phyloP scores from a whole-genome alignment of 2,888 invertebrate genomes.

The Frankliniella intonsa region DNA sequence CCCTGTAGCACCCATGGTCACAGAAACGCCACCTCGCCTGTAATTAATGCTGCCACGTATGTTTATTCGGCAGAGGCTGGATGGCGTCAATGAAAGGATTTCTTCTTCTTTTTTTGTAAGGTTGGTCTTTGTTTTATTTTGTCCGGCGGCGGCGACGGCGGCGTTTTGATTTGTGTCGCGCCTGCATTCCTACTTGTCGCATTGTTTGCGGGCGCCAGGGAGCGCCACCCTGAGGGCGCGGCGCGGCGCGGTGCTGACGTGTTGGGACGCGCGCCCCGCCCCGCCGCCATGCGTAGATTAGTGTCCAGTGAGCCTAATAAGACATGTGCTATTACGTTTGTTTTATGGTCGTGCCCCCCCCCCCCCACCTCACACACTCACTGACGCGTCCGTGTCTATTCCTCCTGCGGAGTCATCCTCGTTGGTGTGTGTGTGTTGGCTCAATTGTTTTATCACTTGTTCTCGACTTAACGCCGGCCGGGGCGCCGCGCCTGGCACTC shows the following conservation, averaged over 20 bases:
- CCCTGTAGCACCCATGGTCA: neutral
- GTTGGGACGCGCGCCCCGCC: neutral
- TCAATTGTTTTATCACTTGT: conserved; percentile 18
- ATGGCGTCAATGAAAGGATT: neutral
- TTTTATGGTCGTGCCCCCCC: neutral
- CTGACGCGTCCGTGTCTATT: neutral
- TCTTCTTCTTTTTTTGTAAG: neutral
- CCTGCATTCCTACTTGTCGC: neutral
- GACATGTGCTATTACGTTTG: conserved; percentile 22
- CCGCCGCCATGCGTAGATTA: neutral
- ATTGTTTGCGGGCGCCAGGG: neutral
- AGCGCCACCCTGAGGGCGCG: neutral
- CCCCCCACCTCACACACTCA: neutral
- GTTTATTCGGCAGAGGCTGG: neutral
- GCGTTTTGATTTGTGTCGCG: conserved; percentile 5
- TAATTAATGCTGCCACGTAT: conserved; percentile 4
- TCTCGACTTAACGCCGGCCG: neutral
- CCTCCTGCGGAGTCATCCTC: neutral
- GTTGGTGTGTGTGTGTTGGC: neutral
- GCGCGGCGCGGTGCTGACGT: neutral
- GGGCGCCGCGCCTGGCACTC: neutral
- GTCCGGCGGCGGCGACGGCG: neutral
- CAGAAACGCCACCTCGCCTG: neutral
- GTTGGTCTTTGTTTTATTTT: neutral
- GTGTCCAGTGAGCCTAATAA: conserved; percentile 9